A percentile compares a stretch with the other conserved stretches of the same genome.
Conservation (phyloP, 2,113 vertebrate species). For the Mirza zaza region DNA sequence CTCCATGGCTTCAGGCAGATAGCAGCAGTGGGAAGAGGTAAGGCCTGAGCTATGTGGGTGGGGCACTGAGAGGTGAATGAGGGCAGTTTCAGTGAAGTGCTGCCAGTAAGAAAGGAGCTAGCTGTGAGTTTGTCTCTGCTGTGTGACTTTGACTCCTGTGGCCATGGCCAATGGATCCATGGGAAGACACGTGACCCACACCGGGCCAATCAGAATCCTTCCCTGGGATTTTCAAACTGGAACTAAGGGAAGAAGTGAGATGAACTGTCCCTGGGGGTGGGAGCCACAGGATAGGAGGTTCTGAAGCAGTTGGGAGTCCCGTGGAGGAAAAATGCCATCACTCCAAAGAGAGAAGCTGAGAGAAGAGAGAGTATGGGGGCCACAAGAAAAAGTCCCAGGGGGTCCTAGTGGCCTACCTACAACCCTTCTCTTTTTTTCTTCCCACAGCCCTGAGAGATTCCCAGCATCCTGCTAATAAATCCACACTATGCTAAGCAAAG, state of each 20-base stretch:
- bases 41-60: background rate
- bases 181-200: background rate
- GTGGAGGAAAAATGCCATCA: background rate
- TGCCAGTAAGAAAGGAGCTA: background rate
- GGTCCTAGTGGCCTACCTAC: background rate
- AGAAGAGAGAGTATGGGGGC: background rate
- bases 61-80: background rate
- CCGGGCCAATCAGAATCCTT: constrained; percentile 16
- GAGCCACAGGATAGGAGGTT: background rate
- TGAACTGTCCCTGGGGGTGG: background rate
- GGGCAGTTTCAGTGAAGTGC: background rate
- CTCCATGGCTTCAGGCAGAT: background rate
- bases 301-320: background rate
- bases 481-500: background rate
- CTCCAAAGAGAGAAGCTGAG: background rate
- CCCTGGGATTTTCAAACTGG: background rate
- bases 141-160: background rate
- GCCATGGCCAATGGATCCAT: background rate
- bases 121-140: background rate
- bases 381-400: background rate
- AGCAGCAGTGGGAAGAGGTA: background rate
- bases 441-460: background rate
- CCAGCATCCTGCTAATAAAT: background rate
- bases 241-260: background rate
- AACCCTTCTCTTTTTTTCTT: constrained; percentile 19